Evolutionary conservation across 2,888 invertebrate species (phyloP), one percentile per base, ranked within the genome.

Genomic region (Agrochola macilenta): DNA sequence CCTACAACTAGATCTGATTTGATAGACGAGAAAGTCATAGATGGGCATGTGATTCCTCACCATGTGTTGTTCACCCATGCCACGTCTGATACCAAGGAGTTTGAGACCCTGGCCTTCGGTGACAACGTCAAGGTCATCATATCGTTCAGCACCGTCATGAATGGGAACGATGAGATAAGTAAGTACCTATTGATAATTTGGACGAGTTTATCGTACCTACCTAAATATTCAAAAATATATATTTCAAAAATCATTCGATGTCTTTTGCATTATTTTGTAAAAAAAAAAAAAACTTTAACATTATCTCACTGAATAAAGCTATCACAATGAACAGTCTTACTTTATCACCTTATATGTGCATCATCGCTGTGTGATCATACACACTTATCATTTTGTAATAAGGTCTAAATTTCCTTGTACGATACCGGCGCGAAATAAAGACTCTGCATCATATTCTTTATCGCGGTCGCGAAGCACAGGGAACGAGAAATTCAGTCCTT

Each of bases 21-120:
- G 89, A 98, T 99, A 80, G 99, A 99, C 93, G 97, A 97, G 68
- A 98, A 98, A 93, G 98, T 99, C 76, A 98, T 99, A 82, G 98
- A 99, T 92, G 99, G 99, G 0, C 99, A 99, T 93, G 98, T 99
- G 74, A 98, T 99, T 87, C 98, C 99, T 0, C 98, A 98, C 91
- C 97, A 98, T 91, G 99, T 99, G 43, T 97, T 99, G 76, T 99
- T 99, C 95, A 98, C 99, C 0, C 97, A 98, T 85, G 98, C 99
- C 26, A 98, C 98, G 1, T 97, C 97, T 11, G 98, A 98, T 87
- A 97, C 97, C 82, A 97, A 97, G 83, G 98, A 98, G 86, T 98
- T 98, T 92, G 97, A 98, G 92, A 99, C 99, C 9, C 96, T 98
- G 86, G 98, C 99, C 43, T 98, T 98, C 92, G 97, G 98, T 60